These are phyloP conservation scores for Podabrus alpinus DNA, from an alignment of 2,888 invertebrate genomes.

Conservation along the genomic window DNA sequence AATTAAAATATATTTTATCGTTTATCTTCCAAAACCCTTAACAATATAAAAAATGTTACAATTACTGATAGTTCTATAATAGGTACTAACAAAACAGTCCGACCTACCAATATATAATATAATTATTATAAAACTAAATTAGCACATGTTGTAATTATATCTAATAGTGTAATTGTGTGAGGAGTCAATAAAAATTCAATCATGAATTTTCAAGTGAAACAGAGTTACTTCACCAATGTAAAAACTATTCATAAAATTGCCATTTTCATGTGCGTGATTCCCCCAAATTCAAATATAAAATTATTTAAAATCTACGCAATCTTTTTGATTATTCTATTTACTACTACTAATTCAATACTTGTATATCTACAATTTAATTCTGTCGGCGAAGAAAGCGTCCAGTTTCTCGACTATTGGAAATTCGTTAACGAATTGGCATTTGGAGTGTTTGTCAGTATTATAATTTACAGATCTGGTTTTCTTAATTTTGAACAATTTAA, in stretches of 20 bases:
- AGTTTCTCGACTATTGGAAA: no score
- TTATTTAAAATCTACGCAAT: not conserved
- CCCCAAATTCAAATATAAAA: not conserved
- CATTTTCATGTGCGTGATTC: not conserved
- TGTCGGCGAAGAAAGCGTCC: no score
- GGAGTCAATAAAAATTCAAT: no score
- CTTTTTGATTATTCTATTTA: not conserved
- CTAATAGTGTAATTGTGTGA: no score
- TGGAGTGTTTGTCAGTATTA: not conserved
- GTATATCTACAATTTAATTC: not conserved
- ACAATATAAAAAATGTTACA: not conserved
- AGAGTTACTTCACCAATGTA: not conserved
- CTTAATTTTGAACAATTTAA: not conserved
- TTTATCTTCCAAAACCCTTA: not conserved
- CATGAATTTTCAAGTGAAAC: not conserved
- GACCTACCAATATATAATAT: not conserved
- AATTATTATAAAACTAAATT: not conserved
- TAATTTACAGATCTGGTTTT: no score
- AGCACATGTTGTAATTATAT: not conserved
- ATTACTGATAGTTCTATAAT: not conserved
- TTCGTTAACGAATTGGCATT: not conserved
- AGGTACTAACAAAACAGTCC: no score
- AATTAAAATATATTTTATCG: not conserved
- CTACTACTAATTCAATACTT: not conserved
- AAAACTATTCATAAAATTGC: not conserved